These are phyloP conservation scores for Drosophila sordidapex DNA, from an alignment of 2,888 invertebrate genomes.

Conservation along the genomic window DNA sequence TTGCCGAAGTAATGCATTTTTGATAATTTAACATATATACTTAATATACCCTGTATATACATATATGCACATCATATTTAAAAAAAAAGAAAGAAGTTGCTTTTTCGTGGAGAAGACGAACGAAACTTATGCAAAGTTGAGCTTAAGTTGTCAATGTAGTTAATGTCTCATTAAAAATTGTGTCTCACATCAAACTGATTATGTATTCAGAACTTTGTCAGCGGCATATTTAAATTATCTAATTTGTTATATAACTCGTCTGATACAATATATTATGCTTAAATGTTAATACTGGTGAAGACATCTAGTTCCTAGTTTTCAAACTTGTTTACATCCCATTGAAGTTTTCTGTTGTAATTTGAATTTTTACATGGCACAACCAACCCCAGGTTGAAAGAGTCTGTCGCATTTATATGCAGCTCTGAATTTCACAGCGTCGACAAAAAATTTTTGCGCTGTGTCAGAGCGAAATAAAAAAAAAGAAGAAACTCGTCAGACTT, in stretches of 20 bases:
- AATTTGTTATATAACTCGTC: neutral
- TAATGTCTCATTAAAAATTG: neutral
- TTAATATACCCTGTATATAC: neutral
- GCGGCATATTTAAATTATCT: neutral
- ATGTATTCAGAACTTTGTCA: neutral
- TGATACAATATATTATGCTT: neutral
- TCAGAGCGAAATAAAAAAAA: conserved; percentile 21
- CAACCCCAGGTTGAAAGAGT: conserved; percentile 1
- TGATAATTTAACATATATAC: neutral
- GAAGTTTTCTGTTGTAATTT: conserved; percentile 20
- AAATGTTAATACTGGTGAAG: neutral
- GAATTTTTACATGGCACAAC: conserved; percentile 15
- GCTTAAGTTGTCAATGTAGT: too few relatives aligned
- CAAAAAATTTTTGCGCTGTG: conserved; percentile 30
- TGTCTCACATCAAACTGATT: neutral
- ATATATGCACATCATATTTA: neutral
- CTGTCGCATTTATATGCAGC: conserved; percentile 29
- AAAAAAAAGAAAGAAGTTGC: neutral
- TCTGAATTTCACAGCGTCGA: conserved; percentile 23
- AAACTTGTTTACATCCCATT: conserved; percentile 11
- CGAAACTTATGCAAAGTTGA: neutral
- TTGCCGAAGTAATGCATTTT: neutral
- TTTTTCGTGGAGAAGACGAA: neutral
- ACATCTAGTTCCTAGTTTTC: neutral
- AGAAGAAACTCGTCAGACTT: conserved; percentile 57